phyloP scores from a whole-genome alignment of 1,140 invertebrate species.

The Aphidius gifuensis region DNA sequence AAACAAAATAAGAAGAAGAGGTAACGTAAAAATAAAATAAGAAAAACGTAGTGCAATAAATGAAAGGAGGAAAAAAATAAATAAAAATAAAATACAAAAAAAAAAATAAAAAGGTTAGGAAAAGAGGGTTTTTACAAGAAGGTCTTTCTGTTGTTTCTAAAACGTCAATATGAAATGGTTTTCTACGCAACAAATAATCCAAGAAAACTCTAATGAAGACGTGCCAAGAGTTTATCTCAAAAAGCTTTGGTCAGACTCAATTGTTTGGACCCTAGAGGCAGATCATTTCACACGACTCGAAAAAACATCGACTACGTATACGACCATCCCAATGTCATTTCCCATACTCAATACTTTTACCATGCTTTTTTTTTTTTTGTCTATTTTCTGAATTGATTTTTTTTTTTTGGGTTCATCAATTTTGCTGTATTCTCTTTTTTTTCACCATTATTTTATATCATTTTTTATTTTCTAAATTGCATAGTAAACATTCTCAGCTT shows the following conservation, averaged over 20 bases:
- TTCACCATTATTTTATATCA: no score
- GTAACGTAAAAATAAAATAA: background rate
- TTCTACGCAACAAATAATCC: slow-evolving; percentile 16
- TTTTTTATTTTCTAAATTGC: no score
- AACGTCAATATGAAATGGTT: slow-evolving; percentile 12
- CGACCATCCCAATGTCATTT: no score
- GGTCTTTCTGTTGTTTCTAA: slow-evolving; percentile 12
- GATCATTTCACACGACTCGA: background rate
- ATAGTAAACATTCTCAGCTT: no score
- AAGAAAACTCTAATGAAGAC: slow-evolving; percentile 17
- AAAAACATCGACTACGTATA: background rate
- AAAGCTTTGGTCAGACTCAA: slow-evolving; percentile 4
- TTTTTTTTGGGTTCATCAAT: no score
- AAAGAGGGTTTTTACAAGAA: no score
- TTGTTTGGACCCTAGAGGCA: slow-evolving; percentile 6
- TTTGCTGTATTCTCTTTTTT: no score
- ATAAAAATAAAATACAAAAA: background rate
- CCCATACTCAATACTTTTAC: no score
- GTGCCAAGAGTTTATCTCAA: slow-evolving; percentile 20
- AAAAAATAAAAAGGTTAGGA: background rate
- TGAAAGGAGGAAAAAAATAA: background rate
- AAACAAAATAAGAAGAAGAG: background rate
- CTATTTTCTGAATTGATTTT: no score
- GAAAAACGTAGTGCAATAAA: background rate
- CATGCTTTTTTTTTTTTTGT: no score